Evolutionary conservation across 2,797 vertebrate genomes (phyloP), one percentile per base, ranked within the genome.

Genomic region (Lepidocolaptes lacrymiger): DNA sequence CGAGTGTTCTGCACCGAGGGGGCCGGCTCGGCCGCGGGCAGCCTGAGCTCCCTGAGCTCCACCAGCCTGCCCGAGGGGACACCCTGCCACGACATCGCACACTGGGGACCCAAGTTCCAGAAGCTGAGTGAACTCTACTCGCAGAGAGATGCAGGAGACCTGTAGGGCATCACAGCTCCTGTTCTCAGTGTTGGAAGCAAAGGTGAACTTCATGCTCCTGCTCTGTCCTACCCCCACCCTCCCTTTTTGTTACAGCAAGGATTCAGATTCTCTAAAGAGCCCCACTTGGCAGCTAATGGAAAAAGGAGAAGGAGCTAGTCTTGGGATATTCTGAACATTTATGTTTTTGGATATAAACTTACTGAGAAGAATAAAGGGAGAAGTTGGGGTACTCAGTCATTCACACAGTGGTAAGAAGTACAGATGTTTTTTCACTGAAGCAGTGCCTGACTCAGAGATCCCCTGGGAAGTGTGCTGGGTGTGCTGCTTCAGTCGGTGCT

Each of bases 91-190:
- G 98, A 98, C 12, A 97, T 99, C 2, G 97, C 93, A 72, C 98
- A 98, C 41, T 99, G 99, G 99, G 98, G 98, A 51, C 98, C 98
- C 2, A 98, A 98, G 88, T 99, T 99, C 44, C 98, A 98, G 95
- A 99, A 98, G 93, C 98, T 99, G 81, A 97, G 98, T 75, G 98
- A 98, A 48, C 98, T 99, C 63, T 99, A 99, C 26, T 98, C 98
- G 28, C 97, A 96, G 22, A 97, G 95, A 0, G 98, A 98, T 95
- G 97, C 97, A 44, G 98, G 98, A 62, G 97, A 98, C 82, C 91
- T 98, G 76, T 99, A 96, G 90, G 23, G 64, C 9, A 51, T 28
- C n/a, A 6, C 3, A 32, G 23, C 28, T 19, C 4, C 56, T 48
- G 1, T 12, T 32, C 8, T 18, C 48, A 12, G 27, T 39, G 55